Evolutionary conservation across 64 coral and sea anemone genomes (phyloP), one percentile per base, ranked within the genome.

Genomic region (Platygyra sinensis): DNA sequence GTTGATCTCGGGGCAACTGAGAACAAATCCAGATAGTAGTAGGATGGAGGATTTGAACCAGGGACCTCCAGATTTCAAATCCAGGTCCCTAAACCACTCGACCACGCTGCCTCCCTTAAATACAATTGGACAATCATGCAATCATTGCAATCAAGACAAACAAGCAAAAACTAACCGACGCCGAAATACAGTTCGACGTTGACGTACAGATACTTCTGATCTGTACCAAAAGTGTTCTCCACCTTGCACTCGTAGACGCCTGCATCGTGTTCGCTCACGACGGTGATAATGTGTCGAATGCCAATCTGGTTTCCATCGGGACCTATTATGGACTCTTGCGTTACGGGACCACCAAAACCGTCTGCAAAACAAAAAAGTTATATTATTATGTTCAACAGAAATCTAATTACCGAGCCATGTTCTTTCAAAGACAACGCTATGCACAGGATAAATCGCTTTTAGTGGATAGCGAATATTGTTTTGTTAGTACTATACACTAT

Each of bases 271-370:
- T 87, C 83, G 4, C 75, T 80, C 8, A 74, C 80, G 10, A 60
- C 77, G 30, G 32, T 59, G 90, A 87, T 92, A 5, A 72, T 29
- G 15, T 92, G 54, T 16, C 90, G 82, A 32, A 87, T 33, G 13
- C 90, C 90, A 60, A 76, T 88, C 12, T 27, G 74, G 30, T 67
- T 75, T 28, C 75, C 75, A 52, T 75, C 52, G 16, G 18, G 20
- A 46, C 67, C 83, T 50, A 9, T 9, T 57, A 92, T 87, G 74
- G 36, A 33, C 30, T 84, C 59, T 28, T 79, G 24, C 3, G 19
- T 72, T 0, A 92, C 73, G 60, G 73, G 90, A 18, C 90, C 83
- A 6, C 83, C 90, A 61, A 92, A 92, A 10, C 90, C 90, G 16
- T n/a, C 90, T 92, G 65, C 25, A 42, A 75, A 6, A 11, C 27